A percentile compares a stretch with the other conserved stretches of the same genome.
Conservation (phyloP, 2,113 vertebrate genomes). For the Scortum barcoo region DNA sequence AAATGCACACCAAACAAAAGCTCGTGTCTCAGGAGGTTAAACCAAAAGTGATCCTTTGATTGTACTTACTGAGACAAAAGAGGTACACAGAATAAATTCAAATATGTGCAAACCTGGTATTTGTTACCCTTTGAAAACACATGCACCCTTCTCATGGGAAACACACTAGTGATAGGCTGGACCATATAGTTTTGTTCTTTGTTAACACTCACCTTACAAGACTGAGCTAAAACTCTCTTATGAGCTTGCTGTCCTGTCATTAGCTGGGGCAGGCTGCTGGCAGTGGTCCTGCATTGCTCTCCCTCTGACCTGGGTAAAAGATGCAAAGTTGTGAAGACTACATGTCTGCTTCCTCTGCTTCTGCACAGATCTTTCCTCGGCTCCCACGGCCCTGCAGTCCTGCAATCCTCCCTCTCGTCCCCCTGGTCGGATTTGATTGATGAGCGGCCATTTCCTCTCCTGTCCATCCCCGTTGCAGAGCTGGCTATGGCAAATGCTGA, state of each 20-base stretch:
- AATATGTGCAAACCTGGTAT: background rate
- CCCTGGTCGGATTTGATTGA: constrained; percentile 76
- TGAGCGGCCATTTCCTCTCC: constrained; percentile 81
- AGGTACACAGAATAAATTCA: background rate
- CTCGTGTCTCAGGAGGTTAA: too few relatives aligned
- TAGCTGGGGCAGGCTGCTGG: constrained; percentile 35
- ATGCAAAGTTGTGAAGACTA: constrained; percentile 55
- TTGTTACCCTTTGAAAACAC: background rate
- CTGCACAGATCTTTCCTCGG: constrained; percentile 36
- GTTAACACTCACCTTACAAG: constrained; percentile 35
- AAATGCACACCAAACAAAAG: too few relatives aligned
- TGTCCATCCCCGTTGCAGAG: constrained; percentile 64
- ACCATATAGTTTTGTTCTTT: background rate
- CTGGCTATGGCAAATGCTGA: constrained; percentile 59
- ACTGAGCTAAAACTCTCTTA: constrained; percentile 40
- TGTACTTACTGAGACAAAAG: background rate
- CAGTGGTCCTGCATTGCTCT: background rate
- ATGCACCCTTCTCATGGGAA: background rate
- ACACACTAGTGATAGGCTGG: background rate
- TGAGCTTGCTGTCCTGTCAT: constrained; percentile 28
- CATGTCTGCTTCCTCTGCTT: constrained; percentile 34
- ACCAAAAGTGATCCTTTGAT: background rate
- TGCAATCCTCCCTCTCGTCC: constrained; percentile 37
- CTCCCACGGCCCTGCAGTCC: constrained; percentile 22
- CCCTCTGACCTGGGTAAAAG: constrained; percentile 41